Conservation (phyloP, 2,888 invertebrate genomes). For the Agrilus biguttatus region DNA sequence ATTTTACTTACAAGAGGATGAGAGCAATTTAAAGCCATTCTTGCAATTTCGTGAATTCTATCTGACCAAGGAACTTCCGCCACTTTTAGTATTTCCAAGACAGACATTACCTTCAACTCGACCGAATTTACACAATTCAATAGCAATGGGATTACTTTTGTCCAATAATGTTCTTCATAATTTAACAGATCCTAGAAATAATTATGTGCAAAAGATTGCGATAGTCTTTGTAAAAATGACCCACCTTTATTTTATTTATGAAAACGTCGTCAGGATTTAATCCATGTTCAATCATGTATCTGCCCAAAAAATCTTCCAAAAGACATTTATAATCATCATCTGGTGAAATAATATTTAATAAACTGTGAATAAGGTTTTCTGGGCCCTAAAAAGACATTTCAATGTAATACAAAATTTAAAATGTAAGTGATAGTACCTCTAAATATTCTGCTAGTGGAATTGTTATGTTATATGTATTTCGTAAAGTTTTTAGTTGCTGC, state of each 20-base stretch:
- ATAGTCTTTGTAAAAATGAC: slow-evolving; percentile 6
- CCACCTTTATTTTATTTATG: slow-evolving; percentile 29
- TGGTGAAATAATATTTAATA: slow-evolving; percentile 14
- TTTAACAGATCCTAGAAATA: slow-evolving; percentile 14
- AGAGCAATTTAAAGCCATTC: slow-evolving; percentile 14
- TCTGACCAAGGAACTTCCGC: slow-evolving; percentile 22
- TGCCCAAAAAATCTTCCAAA: slow-evolving; percentile 25
- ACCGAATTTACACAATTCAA: slow-evolving; percentile 17
- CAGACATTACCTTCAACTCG: slow-evolving; percentile 16
- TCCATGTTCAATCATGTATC: slow-evolving; percentile 28
- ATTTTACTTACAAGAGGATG: slow-evolving; percentile 28
- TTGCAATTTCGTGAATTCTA: slow-evolving; percentile 17
- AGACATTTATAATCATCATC: slow-evolving; percentile 22
- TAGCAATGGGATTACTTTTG: slow-evolving; percentile 14
- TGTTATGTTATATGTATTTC: slow-evolving; percentile 15
- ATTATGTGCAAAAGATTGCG: slow-evolving; percentile 3
- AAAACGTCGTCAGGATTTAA: slow-evolving; percentile 31
- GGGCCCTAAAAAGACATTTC: slow-evolving; percentile 14
- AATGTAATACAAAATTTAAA: not conserved
- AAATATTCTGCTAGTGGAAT: slow-evolving; percentile 17
- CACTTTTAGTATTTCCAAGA: slow-evolving; percentile 15
- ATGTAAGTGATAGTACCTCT: slow-evolving; percentile 10
- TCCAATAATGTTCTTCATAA: slow-evolving; percentile 19
- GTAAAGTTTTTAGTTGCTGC: slow-evolving; percentile 14
- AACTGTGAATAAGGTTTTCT: slow-evolving; percentile 14